Evolutionary conservation across 2,797 vertebrate genomes (phyloP).

Genomic region (Falco cherrug): DNA sequence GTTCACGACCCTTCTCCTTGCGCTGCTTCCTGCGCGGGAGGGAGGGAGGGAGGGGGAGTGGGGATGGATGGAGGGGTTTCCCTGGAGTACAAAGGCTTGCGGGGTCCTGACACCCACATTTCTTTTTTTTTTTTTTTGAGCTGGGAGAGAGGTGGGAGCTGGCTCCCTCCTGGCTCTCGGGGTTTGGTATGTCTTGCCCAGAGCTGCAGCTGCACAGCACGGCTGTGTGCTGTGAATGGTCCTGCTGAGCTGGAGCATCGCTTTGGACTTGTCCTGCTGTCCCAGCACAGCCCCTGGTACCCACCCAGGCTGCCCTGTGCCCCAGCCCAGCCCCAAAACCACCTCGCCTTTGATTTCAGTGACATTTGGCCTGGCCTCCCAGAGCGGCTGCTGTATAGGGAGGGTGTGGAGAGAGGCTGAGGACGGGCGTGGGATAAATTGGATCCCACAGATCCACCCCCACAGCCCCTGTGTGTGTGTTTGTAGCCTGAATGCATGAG

Average conservation of each 20-base stretch:
- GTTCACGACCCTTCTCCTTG: not conserved
- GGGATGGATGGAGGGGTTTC: not conserved
- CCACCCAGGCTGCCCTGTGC: not conserved
- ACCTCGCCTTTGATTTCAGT: not conserved
- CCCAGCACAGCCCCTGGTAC: rapidly evolving
- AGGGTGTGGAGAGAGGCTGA: not conserved
- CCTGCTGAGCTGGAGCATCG: not conserved
- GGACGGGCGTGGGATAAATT: not conserved
- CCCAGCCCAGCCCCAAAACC: not conserved
- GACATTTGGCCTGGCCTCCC: not conserved
- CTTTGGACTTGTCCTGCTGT: not conserved
- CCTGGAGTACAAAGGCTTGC: not conserved
- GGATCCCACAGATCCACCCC: not conserved
- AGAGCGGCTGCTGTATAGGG: not conserved
- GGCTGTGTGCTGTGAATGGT: not conserved
- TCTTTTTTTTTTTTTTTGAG: not conserved
- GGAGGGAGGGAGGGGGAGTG: not conserved
- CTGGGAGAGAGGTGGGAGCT: not conserved
- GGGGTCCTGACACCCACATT: not conserved
- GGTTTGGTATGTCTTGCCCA: not conserved
- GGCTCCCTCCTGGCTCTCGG: not conserved
- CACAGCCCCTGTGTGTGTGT: not conserved
- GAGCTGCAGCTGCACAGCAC: not conserved
- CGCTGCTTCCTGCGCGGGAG: not conserved
- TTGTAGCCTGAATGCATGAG: constrained; percentile 15